phyloP scores from a whole-genome alignment of 2,113 vertebrate genomes.

The Oreocharis arfaki region DNA sequence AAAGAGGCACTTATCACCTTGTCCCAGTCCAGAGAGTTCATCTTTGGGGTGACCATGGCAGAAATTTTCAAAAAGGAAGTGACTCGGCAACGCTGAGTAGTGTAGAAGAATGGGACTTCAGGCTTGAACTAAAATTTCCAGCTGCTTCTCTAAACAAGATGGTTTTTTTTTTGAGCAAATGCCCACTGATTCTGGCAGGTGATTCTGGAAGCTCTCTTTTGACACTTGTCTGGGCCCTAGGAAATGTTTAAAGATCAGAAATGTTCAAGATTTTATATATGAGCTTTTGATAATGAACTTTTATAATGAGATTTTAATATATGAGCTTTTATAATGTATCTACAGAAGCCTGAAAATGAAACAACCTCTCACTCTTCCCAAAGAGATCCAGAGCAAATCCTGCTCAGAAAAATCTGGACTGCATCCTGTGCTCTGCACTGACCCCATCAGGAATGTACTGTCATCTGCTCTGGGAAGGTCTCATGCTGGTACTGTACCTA shows the following conservation, averaged over 20 bases:
- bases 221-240: background rate
- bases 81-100: background rate
- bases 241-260: background rate
- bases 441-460: background rate
- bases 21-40: background rate
- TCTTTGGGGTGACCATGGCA: background rate
- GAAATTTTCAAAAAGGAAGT: background rate
- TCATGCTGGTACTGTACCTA: conserved; percentile 74
- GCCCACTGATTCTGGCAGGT: background rate
- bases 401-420: background rate
- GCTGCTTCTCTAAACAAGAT: background rate
- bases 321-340: background rate
- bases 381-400: background rate
- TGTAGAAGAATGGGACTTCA: background rate
- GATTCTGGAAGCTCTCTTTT: background rate
- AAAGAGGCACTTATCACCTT: background rate
- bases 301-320: too few relatives aligned
- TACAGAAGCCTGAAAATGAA: background rate
- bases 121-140: background rate
- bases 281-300: background rate
- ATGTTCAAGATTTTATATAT: background rate
- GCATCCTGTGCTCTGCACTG: background rate
- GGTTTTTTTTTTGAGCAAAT: background rate
- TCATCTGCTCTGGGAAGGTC: background rate
- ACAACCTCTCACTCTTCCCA: background rate